phyloP scores from a whole-genome alignment of 53 echinoderm and acorn worm species.

The Pentamera pediparva region DNA sequence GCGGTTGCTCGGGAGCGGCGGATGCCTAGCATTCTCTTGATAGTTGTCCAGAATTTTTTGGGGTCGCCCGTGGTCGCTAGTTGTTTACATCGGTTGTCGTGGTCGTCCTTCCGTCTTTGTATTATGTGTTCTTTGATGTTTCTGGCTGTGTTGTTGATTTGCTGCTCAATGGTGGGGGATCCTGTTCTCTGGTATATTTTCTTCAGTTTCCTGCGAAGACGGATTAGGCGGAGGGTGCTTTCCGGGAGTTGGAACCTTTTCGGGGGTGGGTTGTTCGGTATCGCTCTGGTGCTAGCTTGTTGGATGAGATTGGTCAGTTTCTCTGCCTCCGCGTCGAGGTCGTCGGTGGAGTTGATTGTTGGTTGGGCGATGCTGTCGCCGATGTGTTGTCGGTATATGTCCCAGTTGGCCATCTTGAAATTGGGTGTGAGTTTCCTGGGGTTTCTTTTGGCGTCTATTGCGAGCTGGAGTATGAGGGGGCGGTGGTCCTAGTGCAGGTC shows the following conservation, averaged over 20 bases:
- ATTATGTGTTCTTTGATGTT: neutral
- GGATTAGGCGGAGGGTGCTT: neutral
- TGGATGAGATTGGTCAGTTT: neutral
- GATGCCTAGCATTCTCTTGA: neutral
- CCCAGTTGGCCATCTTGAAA: neutral
- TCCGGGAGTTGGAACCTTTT: neutral
- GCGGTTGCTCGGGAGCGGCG: neutral
- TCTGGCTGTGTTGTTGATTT: neutral
- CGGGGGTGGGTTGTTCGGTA: neutral
- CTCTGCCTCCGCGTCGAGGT: neutral
- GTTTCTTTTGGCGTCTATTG: too few relatives aligned
- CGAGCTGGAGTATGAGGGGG: too few relatives aligned
- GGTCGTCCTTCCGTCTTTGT: neutral
- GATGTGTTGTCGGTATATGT: neutral
- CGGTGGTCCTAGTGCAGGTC: too few relatives aligned
- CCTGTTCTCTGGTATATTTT: neutral
- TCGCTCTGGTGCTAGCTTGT: neutral
- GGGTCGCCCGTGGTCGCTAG: neutral
- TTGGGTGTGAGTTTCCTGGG: too few relatives aligned
- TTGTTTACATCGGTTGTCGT: neutral
- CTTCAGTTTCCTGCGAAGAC: neutral
- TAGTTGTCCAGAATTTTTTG: neutral
- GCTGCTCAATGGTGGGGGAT: neutral
- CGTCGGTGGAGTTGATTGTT: neutral
- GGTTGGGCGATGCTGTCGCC: neutral